Conservation (phyloP, 2,113 vertebrate species). For the Phocoena phocoena region DNA sequence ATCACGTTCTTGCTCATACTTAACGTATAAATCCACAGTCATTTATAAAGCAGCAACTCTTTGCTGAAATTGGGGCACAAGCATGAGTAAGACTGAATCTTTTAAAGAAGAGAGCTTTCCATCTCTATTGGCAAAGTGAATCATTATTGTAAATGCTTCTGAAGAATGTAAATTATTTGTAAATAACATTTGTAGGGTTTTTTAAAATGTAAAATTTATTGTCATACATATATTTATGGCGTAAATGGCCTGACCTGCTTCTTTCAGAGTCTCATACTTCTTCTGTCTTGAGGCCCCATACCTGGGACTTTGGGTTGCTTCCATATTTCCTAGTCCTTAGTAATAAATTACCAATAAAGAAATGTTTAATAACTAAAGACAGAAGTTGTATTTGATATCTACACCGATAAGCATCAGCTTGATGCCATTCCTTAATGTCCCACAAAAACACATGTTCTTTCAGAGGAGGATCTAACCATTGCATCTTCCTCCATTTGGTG, state of each 20-base stretch:
- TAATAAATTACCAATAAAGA: background rate
- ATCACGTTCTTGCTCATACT: background rate
- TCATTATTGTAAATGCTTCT: background rate
- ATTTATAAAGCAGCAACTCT: background rate
- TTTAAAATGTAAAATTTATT: background rate
- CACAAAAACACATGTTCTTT: background rate
- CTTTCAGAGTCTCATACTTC: background rate
- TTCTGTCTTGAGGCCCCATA: background rate
- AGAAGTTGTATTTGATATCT: background rate
- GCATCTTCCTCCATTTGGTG: background rate
- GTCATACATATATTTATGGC: background rate
- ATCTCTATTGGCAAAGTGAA: background rate
- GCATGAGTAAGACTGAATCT: background rate
- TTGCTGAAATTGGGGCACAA: background rate
- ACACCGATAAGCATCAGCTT: background rate
- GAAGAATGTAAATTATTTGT: conserved; percentile 4
- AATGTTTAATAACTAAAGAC: background rate
- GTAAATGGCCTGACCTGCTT: background rate
- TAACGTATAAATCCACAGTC: background rate
- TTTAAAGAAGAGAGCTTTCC: background rate
- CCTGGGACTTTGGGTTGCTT: background rate
- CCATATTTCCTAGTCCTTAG: background rate
- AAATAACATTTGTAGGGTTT: background rate
- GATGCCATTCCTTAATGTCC: background rate
- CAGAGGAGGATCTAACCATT: background rate